A percentile compares a stretch with the other conserved stretches of the same genome.
Conservation (phyloP, 2,797 vertebrate species). For the Pogonophryne albipinna region DNA sequence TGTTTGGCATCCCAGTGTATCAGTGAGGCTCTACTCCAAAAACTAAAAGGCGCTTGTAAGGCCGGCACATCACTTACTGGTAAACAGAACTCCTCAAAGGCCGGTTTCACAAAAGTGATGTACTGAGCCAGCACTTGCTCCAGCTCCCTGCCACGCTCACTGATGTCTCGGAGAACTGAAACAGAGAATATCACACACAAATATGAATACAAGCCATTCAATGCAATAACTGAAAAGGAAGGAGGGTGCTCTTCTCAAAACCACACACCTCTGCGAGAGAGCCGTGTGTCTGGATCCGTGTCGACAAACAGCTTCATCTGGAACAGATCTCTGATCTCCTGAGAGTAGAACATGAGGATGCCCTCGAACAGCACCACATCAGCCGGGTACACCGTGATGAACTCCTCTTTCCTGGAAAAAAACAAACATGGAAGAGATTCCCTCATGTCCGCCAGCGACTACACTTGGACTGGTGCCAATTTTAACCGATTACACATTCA, state of each 20-base stretch:
- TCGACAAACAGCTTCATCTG: slow-evolving; percentile 99
- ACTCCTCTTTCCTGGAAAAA: slow-evolving; percentile 93
- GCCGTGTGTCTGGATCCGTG: slow-evolving; percentile 95
- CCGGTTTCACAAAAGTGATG: slow-evolving; percentile 97
- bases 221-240: neutral
- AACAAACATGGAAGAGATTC: slow-evolving; percentile 21
- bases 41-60: too few species aligned
- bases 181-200: slow-evolving; percentile 74
- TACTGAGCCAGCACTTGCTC: slow-evolving; percentile 96
- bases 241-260: neutral
- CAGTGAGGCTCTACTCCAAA: neutral
- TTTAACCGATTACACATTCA: neutral
- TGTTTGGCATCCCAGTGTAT: neutral
- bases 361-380: slow-evolving; percentile 98
- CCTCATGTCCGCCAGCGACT: slow-evolving; percentile 4
- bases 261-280: slow-evolving; percentile 89
- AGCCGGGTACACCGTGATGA: slow-evolving; percentile 93
- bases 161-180: slow-evolving; percentile 94
- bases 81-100: slow-evolving; percentile 98
- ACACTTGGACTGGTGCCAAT: neutral
- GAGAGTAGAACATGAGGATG: slow-evolving; percentile 96
- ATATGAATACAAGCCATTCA: neutral
- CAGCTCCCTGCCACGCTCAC: slow-evolving; percentile 92
- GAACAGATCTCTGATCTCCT: slow-evolving; percentile 96
- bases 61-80: slow-evolving; percentile 86